Evolutionary conservation across 2,888 invertebrate genomes (phyloP), one percentile per base, ranked within the genome.

Genomic region (Pterobdella sp.): DNA sequence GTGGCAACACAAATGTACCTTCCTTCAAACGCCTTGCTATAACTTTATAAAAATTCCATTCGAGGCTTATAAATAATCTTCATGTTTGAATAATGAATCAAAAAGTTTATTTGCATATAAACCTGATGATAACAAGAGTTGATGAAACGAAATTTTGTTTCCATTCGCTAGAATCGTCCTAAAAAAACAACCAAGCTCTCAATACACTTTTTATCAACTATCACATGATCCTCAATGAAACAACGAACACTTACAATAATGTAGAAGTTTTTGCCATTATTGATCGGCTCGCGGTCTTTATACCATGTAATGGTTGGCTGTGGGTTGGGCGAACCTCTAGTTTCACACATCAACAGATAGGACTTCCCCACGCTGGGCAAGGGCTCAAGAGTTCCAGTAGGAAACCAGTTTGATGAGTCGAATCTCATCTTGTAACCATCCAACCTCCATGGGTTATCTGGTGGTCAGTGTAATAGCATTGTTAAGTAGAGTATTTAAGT

Each of bases 341-440:
- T 78, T 74, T 78, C 76, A 69, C 77, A 78, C 77, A 78, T 77
- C 60, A 78, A 74, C 22, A 78, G 74, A 68, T 72, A 78, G 26
- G 78, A 76, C 74, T 75, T 78, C 36, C 76, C 75, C 70, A 56
- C 52, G 22, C 76, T 76, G 1, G 78, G 78, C 7, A 66, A 68
- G n/a, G 78, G 78, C 26, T 75, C 72, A 22, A 65, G 34, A 63
- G 73, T 76, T 64, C 64, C 69, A 42, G 63, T 63, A 14, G 75
- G 67, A 65, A 73, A 76, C 78, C 78, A 78, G n/a, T 75, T 74
- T 4, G 73, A 70, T 34, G 76, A 76, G 73, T 78, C 78, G 67
- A 75, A 78, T 22, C 77, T 42, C 78, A 78, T 78, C 76, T 77
- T 77, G 74, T 76, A 77, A 22, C 75, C 78, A 31, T 77, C 76